These are phyloP conservation scores for Sipha maydis DNA, from an alignment of 2,888 invertebrate genomes.

Conservation along the genomic window DNA sequence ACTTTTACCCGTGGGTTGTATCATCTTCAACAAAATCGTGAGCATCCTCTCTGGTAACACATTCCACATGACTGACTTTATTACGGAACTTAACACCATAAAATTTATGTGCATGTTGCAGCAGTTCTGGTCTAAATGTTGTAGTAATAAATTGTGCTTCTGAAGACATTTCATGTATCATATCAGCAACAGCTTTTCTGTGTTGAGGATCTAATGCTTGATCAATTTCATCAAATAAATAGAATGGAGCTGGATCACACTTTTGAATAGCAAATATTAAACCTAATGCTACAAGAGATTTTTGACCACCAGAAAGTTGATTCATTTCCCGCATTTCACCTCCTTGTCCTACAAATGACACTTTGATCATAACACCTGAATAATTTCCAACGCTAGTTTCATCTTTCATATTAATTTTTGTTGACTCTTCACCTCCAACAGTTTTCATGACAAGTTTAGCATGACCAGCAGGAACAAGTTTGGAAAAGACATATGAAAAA, in stretches of 20 bases:
- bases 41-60: constrained; percentile 93
- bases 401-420: constrained; percentile 66
- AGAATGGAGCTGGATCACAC: constrained; percentile 99
- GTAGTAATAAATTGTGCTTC: constrained; percentile 99
- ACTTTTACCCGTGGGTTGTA: constrained; percentile 81
- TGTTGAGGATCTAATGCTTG: constrained; percentile 98
- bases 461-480: constrained; percentile 93
- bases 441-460: constrained; percentile 93
- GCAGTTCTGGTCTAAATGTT: constrained; percentile 95
- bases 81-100: constrained; percentile 97
- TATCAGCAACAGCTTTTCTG: constrained; percentile 96
- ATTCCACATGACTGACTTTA: constrained; percentile 92
- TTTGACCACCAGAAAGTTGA: constrained; percentile 98
- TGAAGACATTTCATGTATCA: constrained; percentile 95
- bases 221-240: constrained; percentile 99
- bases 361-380: constrained; percentile 67
- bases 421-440: constrained; percentile 76
- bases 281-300: constrained; percentile 96
- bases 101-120: constrained; percentile 98
- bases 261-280: constrained; percentile 99
- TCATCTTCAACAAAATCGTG: constrained; percentile 99
- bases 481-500: constrained; percentile 97
- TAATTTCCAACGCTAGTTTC: constrained; percentile 72
- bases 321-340: constrained; percentile 99
- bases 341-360: constrained; percentile 64